phyloP scores from a whole-genome alignment of 2,888 invertebrate species.

The Catocala sponsa region DNA sequence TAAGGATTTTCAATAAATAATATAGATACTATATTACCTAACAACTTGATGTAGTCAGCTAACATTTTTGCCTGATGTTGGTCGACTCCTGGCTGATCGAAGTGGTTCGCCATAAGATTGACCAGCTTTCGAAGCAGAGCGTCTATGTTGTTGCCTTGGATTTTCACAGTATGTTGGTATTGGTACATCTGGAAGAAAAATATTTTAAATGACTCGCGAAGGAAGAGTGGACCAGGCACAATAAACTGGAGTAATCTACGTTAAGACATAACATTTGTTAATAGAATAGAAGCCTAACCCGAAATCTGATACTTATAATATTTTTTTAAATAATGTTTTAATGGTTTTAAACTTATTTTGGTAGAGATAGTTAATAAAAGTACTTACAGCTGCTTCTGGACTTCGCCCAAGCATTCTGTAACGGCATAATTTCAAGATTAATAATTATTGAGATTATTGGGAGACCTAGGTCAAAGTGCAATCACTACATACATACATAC shows the following conservation, averaged over 20 bases:
- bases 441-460: no score
- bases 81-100: constrained; percentile 80
- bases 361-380: background rate
- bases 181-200: constrained; percentile 69
- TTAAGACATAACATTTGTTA: no score
- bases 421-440: constrained; percentile 17
- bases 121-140: constrained; percentile 76
- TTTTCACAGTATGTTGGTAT: constrained; percentile 74
- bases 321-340: no score
- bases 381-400: constrained; percentile 90
- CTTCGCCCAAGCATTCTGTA: constrained; percentile 90
- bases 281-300: no score
- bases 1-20: no score
- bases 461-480: no score
- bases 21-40: constrained; percentile 67
- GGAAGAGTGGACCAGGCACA: no score
- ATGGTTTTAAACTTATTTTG: no score
- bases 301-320: no score
- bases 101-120: constrained; percentile 82
- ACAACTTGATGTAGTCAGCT: constrained; percentile 81
- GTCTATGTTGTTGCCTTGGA: constrained; percentile 73
- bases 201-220: no score
- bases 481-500: no score
- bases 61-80: constrained; percentile 76
- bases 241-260: no score